phyloP scores from a whole-genome alignment of 2,797 vertebrate species.

The Epinephelus malabaricus region DNA sequence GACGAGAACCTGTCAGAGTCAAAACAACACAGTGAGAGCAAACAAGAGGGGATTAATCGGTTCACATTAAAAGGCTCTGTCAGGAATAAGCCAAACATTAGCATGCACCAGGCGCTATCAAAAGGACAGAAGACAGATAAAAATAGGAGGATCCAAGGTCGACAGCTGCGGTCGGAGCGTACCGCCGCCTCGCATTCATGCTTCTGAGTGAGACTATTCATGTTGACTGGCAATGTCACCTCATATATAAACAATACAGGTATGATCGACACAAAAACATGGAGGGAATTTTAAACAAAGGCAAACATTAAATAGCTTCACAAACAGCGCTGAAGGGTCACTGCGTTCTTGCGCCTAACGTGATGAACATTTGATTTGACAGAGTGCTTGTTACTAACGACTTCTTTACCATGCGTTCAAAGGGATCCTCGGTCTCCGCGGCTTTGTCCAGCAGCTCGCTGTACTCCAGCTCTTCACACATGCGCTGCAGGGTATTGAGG shows the following conservation, averaged over 20 bases:
- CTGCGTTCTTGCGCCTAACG: not conserved
- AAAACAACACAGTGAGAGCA: slow-evolving; percentile 30
- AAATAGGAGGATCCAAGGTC: slow-evolving; percentile 48
- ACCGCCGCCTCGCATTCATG: slow-evolving; percentile 5
- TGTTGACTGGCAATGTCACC: slow-evolving; percentile 42
- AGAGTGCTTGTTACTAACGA: not conserved
- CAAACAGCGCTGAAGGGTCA: not conserved
- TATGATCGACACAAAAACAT: slow-evolving; percentile 1
- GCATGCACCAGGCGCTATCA: slow-evolving; percentile 24
- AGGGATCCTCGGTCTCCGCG: slow-evolving; percentile 93
- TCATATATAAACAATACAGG: slow-evolving; percentile 8
- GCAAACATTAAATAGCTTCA: not conserved
- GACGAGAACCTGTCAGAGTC: slow-evolving; percentile 89
- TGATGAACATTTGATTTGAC: slow-evolving; percentile 15
- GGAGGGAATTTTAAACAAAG: not conserved
- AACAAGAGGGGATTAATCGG: slow-evolving; percentile 27
- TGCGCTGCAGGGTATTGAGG: slow-evolving; percentile 98
- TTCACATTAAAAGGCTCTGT: slow-evolving; percentile 25
- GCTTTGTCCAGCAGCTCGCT: slow-evolving; percentile 98
- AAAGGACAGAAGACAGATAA: slow-evolving; percentile 29
- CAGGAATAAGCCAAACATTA: slow-evolving; percentile 48
- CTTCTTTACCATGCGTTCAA: slow-evolving; percentile 95
- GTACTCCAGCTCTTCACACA: slow-evolving; percentile 99
- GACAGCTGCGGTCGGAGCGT: slow-evolving; percentile 41
- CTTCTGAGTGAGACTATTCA: slow-evolving; percentile 31